Base-by-base conservation (phyloP, 2,113 vertebrate species). In the Hyperopisus bebe region DNA sequence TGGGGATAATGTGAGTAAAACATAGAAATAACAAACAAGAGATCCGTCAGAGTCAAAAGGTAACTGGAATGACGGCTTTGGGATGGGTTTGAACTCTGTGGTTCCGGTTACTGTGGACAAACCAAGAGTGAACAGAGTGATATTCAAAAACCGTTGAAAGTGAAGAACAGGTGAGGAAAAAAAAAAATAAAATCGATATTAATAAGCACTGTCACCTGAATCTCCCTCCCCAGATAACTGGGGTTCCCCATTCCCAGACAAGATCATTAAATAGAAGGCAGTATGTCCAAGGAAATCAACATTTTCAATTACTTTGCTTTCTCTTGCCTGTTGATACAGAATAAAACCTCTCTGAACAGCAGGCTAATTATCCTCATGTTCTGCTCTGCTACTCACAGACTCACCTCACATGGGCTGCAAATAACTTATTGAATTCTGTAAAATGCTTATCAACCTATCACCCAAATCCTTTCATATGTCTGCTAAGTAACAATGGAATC, bases 401-500 rank as follows among this genome's bases (percentile, higher is more conserved):
- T 21, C 62, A 31, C 62, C 62, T 31, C 62, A 70, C 62, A 31
- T 3, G 62, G 62, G 62, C 27, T 70, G 62, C 9, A 31, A 70
- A 70, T 70, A 70, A 70, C 62, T 70, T 70, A 70, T 31, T 46
- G 39, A 21, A 84, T 84, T 84, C 21, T 47, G 2, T 8, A 88
- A 47, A 87, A 39, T 58, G 62, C 11, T 47, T 58, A 90, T 89
- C 35, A 89, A 88, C 62, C 89, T 51, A 86, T 44, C 62, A 91
- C 88, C 53, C 7, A 24, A 84, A n/a, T 11, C 9, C 50, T 77
- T 90, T 62, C 91, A 90, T 90, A 70, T 39, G 89, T 62, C 88
- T 89, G 88, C 62, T 66, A 84, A 70, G 42, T 89, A 86, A 82
- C 82, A 91, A 90, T 90, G 91, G 89, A 90, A 90, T 31, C 1